Base-by-base conservation (phyloP, 2,797 vertebrate species). In the Eospalax fontanierii region DNA sequence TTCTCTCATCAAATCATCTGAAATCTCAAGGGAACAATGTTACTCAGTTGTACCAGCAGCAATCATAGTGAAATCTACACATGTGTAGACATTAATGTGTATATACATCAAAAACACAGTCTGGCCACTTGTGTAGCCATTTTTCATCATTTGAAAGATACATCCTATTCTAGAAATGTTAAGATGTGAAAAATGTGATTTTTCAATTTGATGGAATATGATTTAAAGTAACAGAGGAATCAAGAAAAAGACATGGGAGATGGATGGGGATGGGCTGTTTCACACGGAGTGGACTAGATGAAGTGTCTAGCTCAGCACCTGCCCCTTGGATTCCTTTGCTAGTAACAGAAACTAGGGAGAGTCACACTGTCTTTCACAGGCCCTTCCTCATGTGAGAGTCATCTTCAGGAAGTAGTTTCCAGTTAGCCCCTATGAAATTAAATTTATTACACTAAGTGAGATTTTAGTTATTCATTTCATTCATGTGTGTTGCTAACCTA, bases 201-300 rank as follows among this genome's bases (percentile, higher is more conserved):
- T 95, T 93, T 94, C 46, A 91, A 86, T 43, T 30, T 76, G 43
- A 81, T 73, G 33, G 81, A 54, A 68, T 68, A 43, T 38, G 12
- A 71, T 65, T 50, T 83, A 74, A 85, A 94, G 81, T 80, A 87
- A 76, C 19, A 93, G 50, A 74, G 18, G 5, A 76, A 21, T 46
- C 35, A 33, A 73, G 16, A 87, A 5, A n/a, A 91, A 71, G 22
- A 80, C 21, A 43, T 14, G 46, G 61, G 86, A 78, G 73, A 73
- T 24, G 63, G 50, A 80, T 38, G n/a, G 6, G 14, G 7, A 76
- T 22, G 33, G 21, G 7, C 43, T 66, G 26, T 5, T 78, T 70
- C 76, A 63, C 7, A 9, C 26, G 38, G 43, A 66, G 61, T 83
- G 57, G 78, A 82, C 50, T 4, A 66, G 35, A 38, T 46, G 22